Evolutionary conservation across 2,797 vertebrate genomes (phyloP).

Genomic region (Urosaurus nigricauda): DNA sequence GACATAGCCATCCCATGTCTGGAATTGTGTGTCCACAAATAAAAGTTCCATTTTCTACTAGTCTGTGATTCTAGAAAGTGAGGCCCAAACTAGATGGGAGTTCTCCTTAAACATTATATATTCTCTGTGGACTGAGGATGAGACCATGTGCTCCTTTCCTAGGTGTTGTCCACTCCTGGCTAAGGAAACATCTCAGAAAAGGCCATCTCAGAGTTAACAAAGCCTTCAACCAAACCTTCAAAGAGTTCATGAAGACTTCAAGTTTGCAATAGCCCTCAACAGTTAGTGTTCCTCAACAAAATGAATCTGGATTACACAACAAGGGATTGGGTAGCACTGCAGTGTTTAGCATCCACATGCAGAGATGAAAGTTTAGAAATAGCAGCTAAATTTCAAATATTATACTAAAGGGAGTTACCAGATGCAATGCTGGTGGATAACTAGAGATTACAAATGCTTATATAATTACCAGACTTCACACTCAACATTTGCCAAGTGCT

Average conservation of each 20-base stretch:
- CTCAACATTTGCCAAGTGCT: constrained; percentile 29
- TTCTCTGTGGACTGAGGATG: no score
- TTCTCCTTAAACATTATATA: not conserved
- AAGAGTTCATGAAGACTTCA: not conserved
- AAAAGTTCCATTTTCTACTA: not conserved
- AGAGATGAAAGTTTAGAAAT: constrained; percentile 54
- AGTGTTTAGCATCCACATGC: constrained; percentile 46
- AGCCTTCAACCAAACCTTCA: not conserved
- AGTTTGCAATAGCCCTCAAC: not conserved
- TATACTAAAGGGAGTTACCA: constrained; percentile 47
- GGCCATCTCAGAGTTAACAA: not conserved
- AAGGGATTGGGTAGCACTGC: not conserved
- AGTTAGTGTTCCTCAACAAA: constrained; percentile 12
- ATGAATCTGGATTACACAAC: constrained; percentile 33
- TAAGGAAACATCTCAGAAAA: no score
- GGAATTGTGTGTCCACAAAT: not conserved
- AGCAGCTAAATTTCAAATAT: constrained; percentile 40
- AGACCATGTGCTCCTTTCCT: no score
- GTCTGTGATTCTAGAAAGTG: not conserved
- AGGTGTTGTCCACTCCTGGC: no score
- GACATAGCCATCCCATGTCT: not conserved
- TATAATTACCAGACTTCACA: constrained; percentile 46
- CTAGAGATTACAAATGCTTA: constrained; percentile 27
- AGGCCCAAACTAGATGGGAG: not conserved
- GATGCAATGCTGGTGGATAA: constrained; percentile 33